These are phyloP conservation scores for Semnornis frantzii DNA, from an alignment of 2,113 vertebrate species.

Conservation along the genomic window DNA sequence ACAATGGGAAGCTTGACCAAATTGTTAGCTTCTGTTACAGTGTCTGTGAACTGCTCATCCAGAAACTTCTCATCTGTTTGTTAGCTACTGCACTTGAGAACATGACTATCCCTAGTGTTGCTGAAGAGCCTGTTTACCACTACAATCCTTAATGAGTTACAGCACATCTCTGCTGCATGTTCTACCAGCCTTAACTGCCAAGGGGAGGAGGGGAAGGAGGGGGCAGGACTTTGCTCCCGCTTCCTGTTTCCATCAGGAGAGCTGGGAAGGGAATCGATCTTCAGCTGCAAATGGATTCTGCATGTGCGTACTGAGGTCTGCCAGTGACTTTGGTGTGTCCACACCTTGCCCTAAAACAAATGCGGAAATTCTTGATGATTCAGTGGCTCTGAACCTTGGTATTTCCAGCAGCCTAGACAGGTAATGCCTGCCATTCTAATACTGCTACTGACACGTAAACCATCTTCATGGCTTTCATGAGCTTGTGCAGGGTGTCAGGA, in stretches of 20 bases:
- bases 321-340: background rate
- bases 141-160: slow-evolving; percentile 5
- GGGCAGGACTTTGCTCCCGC: background rate
- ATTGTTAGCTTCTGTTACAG: background rate
- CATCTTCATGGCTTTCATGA: background rate
- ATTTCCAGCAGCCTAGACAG: background rate
- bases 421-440: background rate
- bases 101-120: slow-evolving; percentile 39
- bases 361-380: background rate
- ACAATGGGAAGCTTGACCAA: background rate
- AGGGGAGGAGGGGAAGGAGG: background rate
- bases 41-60: slow-evolving; percentile 28
- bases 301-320: background rate
- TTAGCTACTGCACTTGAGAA: slow-evolving; percentile 9
- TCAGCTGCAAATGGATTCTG: background rate
- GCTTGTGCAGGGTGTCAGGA: background rate
- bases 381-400: background rate
- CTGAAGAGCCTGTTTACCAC: slow-evolving; percentile 41
- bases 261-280: background rate
- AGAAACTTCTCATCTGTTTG: slow-evolving; percentile 38
- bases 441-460: background rate
- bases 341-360: background rate
- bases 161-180: slow-evolving; percentile 24
- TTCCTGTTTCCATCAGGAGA: background rate
- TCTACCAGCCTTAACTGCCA: background rate